These are phyloP conservation scores for Drosophila fuyamai DNA, from an alignment of 1,140 invertebrate species.

Conservation along the genomic window DNA sequence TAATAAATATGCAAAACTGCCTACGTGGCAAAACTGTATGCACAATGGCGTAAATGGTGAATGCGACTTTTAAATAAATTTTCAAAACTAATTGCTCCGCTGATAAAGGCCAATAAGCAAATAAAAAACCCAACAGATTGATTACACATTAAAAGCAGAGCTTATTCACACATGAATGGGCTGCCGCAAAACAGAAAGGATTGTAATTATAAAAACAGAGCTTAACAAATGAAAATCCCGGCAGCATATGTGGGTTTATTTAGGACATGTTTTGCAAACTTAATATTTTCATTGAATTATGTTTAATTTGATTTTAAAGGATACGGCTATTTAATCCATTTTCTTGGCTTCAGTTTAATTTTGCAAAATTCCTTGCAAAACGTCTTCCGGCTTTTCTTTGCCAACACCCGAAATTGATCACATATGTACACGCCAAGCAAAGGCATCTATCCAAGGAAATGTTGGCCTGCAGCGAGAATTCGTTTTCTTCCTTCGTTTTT, in stretches of 20 bases:
- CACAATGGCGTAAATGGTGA: constrained; percentile 56
- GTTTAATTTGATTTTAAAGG: constrained; percentile 1
- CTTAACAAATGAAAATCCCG: constrained; percentile 10
- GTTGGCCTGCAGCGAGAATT: constrained; percentile 60
- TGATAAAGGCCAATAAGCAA: constrained; percentile 53
- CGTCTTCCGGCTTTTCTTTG: constrained; percentile 31
- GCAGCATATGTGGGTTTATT: constrained; percentile 6
- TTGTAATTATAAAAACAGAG: constrained; percentile 27
- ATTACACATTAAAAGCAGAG: constrained; percentile 47
- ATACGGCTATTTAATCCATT: constrained; percentile 6
- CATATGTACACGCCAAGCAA: constrained; percentile 33
- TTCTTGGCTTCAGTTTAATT: constrained; percentile 41
- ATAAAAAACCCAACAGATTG: constrained; percentile 37
- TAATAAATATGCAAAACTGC: constrained; percentile 77
- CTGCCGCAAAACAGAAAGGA: constrained; percentile 6
- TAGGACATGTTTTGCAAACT: constrained; percentile 5
- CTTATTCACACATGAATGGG: constrained; percentile 39
- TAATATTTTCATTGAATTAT: constrained; percentile 22
- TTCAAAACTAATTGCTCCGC: constrained; percentile 65
- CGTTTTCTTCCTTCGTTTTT: constrained; percentile 12
- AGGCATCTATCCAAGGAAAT: constrained; percentile 47
- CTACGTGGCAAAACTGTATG: constrained; percentile 59
- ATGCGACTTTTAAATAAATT: constrained; percentile 48
- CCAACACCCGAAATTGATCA: constrained; percentile 64
- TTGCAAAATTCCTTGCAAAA: constrained; percentile 47